A percentile compares a stretch with the other conserved stretches of the same genome.
These are phyloP conservation scores for Aegithalos caudatus DNA, from an alignment of 2,113 vertebrate genomes.

Conservation along the genomic window DNA sequence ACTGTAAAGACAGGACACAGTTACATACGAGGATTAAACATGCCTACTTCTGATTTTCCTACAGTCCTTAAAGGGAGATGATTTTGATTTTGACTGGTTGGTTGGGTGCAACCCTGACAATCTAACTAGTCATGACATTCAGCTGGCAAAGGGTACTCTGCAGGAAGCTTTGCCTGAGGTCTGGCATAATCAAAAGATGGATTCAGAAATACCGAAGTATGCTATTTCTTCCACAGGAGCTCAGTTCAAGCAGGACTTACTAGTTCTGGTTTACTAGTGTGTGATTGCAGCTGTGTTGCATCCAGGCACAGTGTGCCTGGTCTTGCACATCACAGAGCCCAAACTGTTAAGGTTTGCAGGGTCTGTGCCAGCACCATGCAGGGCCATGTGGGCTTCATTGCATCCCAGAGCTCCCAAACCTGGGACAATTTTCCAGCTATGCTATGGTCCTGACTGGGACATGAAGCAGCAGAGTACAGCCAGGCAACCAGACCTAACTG, in stretches of 20 bases:
- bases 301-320: fast-evolving
- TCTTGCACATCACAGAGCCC: fast-evolving
- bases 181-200: background rate
- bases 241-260: background rate
- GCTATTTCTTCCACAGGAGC: background rate
- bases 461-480: background rate
- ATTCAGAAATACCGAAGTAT: background rate
- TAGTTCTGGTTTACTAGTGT: background rate
- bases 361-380: background rate
- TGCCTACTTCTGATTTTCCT: background rate
- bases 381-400: background rate
- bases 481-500: background rate
- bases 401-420: background rate
- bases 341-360: background rate
- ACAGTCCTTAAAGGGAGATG: background rate
- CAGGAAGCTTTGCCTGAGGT: background rate
- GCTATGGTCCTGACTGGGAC: background rate
- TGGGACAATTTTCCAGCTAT: background rate
- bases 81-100: background rate
- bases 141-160: background rate
- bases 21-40: background rate
- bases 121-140: background rate
- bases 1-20: slow-evolving; percentile 57
- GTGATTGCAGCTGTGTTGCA: background rate
- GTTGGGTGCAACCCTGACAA: background rate